Evolutionary conservation across 2,888 invertebrate species (phyloP), one percentile per base, ranked within the genome.

Genomic region (Stegana nigrithorax): DNA sequence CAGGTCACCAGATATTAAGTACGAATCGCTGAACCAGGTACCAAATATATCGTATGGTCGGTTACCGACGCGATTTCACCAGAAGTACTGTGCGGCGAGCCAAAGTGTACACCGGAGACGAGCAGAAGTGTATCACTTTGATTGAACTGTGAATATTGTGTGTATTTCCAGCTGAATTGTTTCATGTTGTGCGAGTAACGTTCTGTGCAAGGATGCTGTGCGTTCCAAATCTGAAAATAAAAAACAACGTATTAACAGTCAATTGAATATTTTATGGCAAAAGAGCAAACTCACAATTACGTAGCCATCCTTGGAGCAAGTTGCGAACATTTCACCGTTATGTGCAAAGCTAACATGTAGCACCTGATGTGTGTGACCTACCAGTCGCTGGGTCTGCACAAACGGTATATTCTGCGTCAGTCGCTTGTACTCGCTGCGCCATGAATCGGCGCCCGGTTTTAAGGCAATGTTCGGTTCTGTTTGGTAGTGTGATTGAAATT

Each of bases 41-140:
- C 95, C 94, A 85, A 94, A 94, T 69, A 94, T 91, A 83, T 95
- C 94, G 76, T 94, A 94, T 0, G 95, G 94, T 73, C 93, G 93
- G 85, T 94, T 94, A 53, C 90, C 89, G 6, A 94, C 92, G 56
- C 92, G 65, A 95, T 94, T 88, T 95, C 95, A 8, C 95, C 95
- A 0, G 92, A 92, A 1, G 92, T 93, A 73, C 90, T 92, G 70
- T 91, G 90, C 0, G 90, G 89, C 2, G 83, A 80, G 7, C 93
- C 93, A 86, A 93, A 93, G 83, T 93, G 92, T 45, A 94, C 93
- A 14, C 95, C 95, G 4, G 94, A 94, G 0, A 95, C 94, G 26
- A 95, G 86, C 0, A 95, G 87, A 17, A 94, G 85, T 0, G 92
- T 92, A 84, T 94, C 94, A 7, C 90, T 89, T 73, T 91, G 90